phyloP scores from a whole-genome alignment of 2,888 invertebrate genomes.

The Parapristionchus giblindavisi region DNA sequence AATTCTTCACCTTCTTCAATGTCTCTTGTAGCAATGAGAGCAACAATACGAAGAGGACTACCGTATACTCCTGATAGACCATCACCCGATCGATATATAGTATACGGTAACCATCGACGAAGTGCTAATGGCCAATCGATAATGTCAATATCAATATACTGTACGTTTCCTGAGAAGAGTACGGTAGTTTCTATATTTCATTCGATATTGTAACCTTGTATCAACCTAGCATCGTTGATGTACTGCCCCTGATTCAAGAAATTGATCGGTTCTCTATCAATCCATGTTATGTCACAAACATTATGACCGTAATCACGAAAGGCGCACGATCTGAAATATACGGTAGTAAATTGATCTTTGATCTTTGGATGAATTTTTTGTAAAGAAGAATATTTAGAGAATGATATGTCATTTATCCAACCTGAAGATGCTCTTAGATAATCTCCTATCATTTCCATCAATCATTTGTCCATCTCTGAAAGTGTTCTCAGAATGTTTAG shows the following conservation, averaged over 20 bases:
- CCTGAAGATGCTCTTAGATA: constrained; percentile 33
- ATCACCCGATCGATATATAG: background rate
- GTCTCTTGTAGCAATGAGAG: constrained; percentile 26
- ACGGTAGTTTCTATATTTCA: background rate
- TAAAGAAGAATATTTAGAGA: background rate
- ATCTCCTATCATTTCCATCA: constrained; percentile 33
- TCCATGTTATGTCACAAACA: constrained; percentile 29
- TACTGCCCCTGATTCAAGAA: constrained; percentile 34
- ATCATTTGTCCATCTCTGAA: constrained; percentile 34
- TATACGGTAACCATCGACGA: constrained; percentile 29
- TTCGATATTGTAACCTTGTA: background rate
- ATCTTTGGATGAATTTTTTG: background rate
- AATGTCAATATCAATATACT: constrained; percentile 33
- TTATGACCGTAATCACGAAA: constrained; percentile 14
- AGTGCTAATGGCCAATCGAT: background rate
- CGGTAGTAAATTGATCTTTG: background rate
- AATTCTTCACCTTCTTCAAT: constrained; percentile 15
- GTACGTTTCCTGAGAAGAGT: constrained; percentile 32
- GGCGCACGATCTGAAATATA: constrained; percentile 29
- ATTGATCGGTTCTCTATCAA: background rate
- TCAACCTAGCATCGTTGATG: constrained; percentile 27
- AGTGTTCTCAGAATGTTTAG: background rate
- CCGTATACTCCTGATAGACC: constrained; percentile 6
- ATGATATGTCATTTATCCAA: background rate
- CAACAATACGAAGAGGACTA: constrained; percentile 9